Evolutionary conservation across 2,113 vertebrate genomes (phyloP), one percentile per base, ranked within the genome.

Genomic region (Recurvirostra avosetta): DNA sequence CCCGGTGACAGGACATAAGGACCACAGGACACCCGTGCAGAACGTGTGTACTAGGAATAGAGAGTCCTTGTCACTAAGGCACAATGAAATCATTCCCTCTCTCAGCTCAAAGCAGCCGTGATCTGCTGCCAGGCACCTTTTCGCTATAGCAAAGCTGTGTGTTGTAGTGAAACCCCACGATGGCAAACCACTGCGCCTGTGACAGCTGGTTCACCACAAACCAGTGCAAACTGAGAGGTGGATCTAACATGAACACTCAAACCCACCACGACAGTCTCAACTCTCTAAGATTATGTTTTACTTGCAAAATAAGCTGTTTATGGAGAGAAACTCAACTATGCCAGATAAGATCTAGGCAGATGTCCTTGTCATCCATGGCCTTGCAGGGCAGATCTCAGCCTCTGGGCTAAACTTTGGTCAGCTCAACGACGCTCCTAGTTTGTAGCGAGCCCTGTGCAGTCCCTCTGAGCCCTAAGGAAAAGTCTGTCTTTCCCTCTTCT

Each of bases 211-310:
- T 78, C 47, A 67, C 15, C 38, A 50, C n/a, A 62, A 63, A 87
- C 13, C 29, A 26, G 21, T 8, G 25, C 58, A 70, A 87, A 47
- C 27, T 38, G 34, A 36, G 52, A 78, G 29, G 6, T 26, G 30
- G 41, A 40, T 88, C 38, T 67, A 91, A 73, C 12, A 30, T 2
- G 8, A 77, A 30, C 17, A 11, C 38, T 65, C 26, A 55, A 73
- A 92, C 25, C 0, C 30, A 61, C 8, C 8, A 25, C 11, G 30
- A 30, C 6, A 63, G 3, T 43, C 25, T 40, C 34, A 58, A 1
- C 27, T 62, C 45, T 85, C 36, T 49, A 43, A 86, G 32, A 25
- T 23, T 56, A 29, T 32, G 30, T 63, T 97, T 77, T 43, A 36
- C 7, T 7, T 25, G 53, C 7, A 70, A 83, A 70, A 70, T 32